Evolutionary conservation across 1,140 invertebrate species (phyloP).

Genomic region (Holotrichia oblita): DNA sequence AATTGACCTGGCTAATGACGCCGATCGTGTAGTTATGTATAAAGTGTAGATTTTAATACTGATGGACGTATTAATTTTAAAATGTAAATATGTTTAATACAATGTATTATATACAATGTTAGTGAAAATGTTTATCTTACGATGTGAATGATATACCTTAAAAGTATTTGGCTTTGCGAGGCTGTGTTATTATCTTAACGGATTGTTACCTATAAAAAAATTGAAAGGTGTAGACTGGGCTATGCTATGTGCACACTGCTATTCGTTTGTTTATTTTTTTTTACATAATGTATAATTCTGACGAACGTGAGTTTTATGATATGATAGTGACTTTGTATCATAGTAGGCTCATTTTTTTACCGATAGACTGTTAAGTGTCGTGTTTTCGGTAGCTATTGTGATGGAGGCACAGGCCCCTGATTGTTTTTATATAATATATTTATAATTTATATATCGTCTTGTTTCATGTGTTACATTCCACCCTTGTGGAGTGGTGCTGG

Average conservation of each 20-base stretch:
- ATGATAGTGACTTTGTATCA: slow-evolving; percentile 54
- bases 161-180: slow-evolving; percentile 61
- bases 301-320: slow-evolving; percentile 42
- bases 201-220: slow-evolving; percentile 56
- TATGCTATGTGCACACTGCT: slow-evolving; percentile 55
- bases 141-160: slow-evolving; percentile 55
- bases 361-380: slow-evolving; percentile 46
- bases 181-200: slow-evolving; percentile 60
- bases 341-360: slow-evolving; percentile 52
- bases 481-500: slow-evolving; percentile 58
- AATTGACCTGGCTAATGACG: slow-evolving; percentile 45
- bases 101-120: slow-evolving; percentile 54
- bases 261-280: slow-evolving; percentile 54
- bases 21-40: slow-evolving; percentile 43
- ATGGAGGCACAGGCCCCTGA: slow-evolving; percentile 52
- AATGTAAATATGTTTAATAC: slow-evolving; percentile 59
- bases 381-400: slow-evolving; percentile 60
- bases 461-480: slow-evolving; percentile 59
- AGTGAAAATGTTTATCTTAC: slow-evolving; percentile 55
- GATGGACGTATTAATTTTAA: slow-evolving; percentile 51
- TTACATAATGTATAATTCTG: slow-evolving; percentile 43
- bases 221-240: slow-evolving; percentile 50
- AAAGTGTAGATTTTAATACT: slow-evolving; percentile 50
- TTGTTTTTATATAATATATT: slow-evolving; percentile 54
- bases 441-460: slow-evolving; percentile 60